Percentiles rank a stretch among this genome's conserved stretches.
These are phyloP conservation scores for Chymomyza costata DNA, from an alignment of 1,140 invertebrate species.

Conservation along the genomic window DNA sequence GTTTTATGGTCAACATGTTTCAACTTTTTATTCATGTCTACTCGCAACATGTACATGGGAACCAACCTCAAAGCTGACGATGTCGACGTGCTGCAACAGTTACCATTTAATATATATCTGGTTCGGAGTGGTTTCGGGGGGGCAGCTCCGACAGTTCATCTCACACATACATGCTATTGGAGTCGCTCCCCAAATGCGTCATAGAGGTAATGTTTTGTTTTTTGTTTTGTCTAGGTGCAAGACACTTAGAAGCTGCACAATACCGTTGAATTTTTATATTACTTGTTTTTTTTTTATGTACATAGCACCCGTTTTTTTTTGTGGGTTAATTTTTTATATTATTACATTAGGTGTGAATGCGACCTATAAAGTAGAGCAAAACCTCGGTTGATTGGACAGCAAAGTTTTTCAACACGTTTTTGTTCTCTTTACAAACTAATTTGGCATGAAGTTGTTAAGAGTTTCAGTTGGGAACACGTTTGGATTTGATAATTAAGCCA, in stretches of 20 bases:
- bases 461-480: neutral
- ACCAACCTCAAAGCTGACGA: slow-evolving; percentile 40
- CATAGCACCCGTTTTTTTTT: neutral
- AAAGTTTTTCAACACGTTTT: slow-evolving; percentile 31
- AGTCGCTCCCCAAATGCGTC: too few species aligned
- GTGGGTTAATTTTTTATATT: slow-evolving; percentile 10
- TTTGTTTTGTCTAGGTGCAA: slow-evolving; percentile 24
- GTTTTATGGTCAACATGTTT: slow-evolving; percentile 54
- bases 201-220: slow-evolving; percentile 28
- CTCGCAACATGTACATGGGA: slow-evolving; percentile 56
- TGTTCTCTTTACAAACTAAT: slow-evolving; percentile 7
- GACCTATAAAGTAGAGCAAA: too few species aligned
- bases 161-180: slow-evolving; percentile 1
- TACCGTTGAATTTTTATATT: too few species aligned
- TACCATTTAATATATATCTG: slow-evolving; percentile 69
- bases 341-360: slow-evolving; percentile 39
- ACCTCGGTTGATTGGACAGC: slow-evolving; percentile 34
- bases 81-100: slow-evolving; percentile 54
- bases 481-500: too few species aligned
- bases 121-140: slow-evolving; percentile 27
- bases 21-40: neutral
- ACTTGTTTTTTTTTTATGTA: neutral
- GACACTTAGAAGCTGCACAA: slow-evolving; percentile 42
- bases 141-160: neutral
- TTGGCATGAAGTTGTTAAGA: slow-evolving; percentile 24